Percentiles rank a stretch among this genome's conserved stretches.
Conservation (phyloP, 2,797 vertebrate genomes). For the Rhabdomys pumilio region DNA sequence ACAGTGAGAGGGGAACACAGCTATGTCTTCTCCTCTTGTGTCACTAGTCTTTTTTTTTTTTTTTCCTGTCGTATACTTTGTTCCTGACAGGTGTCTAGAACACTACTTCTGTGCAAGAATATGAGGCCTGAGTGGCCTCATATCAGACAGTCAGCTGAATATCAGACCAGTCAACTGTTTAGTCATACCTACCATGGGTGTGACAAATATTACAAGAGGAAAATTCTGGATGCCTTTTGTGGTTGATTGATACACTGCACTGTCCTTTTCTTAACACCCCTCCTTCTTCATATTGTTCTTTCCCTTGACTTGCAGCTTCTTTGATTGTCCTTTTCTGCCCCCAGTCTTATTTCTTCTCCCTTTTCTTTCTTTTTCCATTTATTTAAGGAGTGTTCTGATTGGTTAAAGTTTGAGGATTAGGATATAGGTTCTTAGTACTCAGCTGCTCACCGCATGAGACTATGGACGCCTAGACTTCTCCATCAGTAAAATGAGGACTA, state of each 20-base stretch:
- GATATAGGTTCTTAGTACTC: background rate
- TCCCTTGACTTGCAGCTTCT: background rate
- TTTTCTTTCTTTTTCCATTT: background rate
- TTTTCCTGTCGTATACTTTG: background rate
- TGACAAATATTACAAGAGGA: background rate
- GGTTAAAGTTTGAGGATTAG: background rate
- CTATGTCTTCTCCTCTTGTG: background rate
- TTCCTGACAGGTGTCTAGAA: background rate
- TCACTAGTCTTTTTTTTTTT: background rate
- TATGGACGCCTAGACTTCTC: background rate
- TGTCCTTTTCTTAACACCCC: background rate
- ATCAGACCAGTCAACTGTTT: background rate
- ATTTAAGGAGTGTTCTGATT: background rate
- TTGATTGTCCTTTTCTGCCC: background rate
- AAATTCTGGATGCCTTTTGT: background rate
- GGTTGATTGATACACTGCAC: background rate
- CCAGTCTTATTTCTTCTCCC: background rate
- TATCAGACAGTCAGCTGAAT: too few species aligned
- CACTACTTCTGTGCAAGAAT: background rate
- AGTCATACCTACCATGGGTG: background rate
- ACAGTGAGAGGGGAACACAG: background rate
- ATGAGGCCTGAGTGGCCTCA: background rate
- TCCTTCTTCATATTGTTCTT: background rate
- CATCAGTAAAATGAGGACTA: background rate
- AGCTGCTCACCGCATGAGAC: background rate